Evolutionary conservation across 2,797 vertebrate genomes (phyloP), one percentile per base, ranked within the genome.

Genomic region (Crenichthys baileyi): DNA sequence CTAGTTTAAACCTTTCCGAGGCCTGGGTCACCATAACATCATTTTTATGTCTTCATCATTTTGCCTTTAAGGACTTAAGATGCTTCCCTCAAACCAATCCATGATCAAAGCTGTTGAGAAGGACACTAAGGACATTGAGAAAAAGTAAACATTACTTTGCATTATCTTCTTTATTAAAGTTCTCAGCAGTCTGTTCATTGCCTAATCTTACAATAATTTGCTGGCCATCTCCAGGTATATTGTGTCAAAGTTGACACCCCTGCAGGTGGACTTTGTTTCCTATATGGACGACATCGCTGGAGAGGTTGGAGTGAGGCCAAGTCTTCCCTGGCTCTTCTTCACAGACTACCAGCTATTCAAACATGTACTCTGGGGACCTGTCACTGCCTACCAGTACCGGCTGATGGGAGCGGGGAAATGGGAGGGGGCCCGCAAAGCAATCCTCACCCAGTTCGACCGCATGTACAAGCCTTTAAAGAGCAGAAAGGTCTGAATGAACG

Each of bases 271-370:
- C 83, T 97, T 95, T 55, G 44, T 97, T 22, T 79, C 90, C 0
- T 96, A 96, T 91, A 96, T 97, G 97, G 97, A 98, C 0, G 94
- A 97, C 0, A 2, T 98, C 0, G 96, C 97, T 24, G 91, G 88
- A n/a, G 88, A 95, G 74, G 16, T 95, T 6, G 97, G 95, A 0
- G 95, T 85, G 15, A 93, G 87, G 63, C 96, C 96, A 65, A 95
- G 79, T 71, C 51, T 96, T 20, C 87, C 86, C 24, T 70, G 85
- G 74, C 91, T 97, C 79, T 89, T 96, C 89, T 92, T 97, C 88
- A 96, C 92, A 0, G 96, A 97, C 90, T 96, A 95, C 75, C 89
- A 73, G 4, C 72, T 98, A 79, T 97, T 96, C 0, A 87, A 91
- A 76, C 84, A 81, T 55, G 72, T 97, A 55, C 1, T 94, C 1